Base-by-base conservation (phyloP, 1,140 invertebrate genomes). In the Globodera rostochiensis region DNA sequence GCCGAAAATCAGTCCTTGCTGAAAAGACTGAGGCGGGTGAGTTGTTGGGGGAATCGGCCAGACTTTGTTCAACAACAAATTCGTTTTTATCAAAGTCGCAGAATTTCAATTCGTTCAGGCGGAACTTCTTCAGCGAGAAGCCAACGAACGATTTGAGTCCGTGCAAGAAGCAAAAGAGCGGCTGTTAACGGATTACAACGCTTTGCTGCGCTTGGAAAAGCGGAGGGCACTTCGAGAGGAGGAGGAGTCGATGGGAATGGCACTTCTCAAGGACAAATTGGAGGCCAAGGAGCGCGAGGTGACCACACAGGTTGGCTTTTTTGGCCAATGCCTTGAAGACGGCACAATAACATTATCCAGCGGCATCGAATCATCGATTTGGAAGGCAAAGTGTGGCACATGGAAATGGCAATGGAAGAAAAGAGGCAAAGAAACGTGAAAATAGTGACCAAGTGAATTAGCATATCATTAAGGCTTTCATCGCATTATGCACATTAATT, bases 91-190 rank as follows among this genome's bases (percentile, higher is more conserved):
- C 2, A 36, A 36, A 36, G 36, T 1, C 36, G 36, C 13, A 25
- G 6, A 46, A 21, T 19, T 46, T 45, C 1, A 4, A 46, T 13
- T 11, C 6, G 50, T 80, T 66, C 9, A 82, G 81, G 67, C 81
- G 66, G 81, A 82, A 73, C 64, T 82, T 36, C 66, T 64, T 15
- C 81, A 82, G 60, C 21, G 46, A 21, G 81, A 82, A 81, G 74
- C 81, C 25, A 8, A 60, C 6, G 76, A 82, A 57, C 60, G 82
- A 74, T 64, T 82, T 57, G 64, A 82, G 49, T 25, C 49, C 9
- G 19, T 82, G 60, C 73, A 74, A 7, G 8, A 73, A 19, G 67
- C 21, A 25, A 57, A 82, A 60, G 66, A 82, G 25, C 47, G 78
- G 57, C 50, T 82, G 66, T 8, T 82, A 9, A 69, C 47, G 60